Base-by-base conservation (phyloP, 1,140 invertebrate species). In the Euwallacea similis region DNA sequence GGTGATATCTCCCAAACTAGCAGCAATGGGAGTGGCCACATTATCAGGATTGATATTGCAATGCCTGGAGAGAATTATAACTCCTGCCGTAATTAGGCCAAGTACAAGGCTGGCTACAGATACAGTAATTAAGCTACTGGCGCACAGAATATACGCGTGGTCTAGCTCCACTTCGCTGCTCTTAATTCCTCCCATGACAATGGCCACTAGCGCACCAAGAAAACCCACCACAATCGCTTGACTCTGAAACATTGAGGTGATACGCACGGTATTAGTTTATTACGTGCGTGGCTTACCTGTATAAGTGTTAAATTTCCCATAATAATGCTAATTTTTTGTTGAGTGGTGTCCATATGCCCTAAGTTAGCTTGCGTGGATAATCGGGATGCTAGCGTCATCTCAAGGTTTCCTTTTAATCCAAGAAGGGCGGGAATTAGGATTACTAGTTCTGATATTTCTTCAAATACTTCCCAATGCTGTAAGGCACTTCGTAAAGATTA, bases 371-470 rank as follows among this genome's bases (percentile, higher is more conserved):
- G 91, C 0, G 95, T 98, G 7, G 95, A 98, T 0, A 99, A 85
- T 46, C 97, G 84, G 1, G 95, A 96, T 0, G 96, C 96, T 66
- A 99, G 84, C 2, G 96, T 98, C 97, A 98, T 99, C 84, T 98
- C 97, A 71, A 98, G 83, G 83, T 98, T 98, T 33, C 96, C 97
- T 84, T 99, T 98, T 4, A 99, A 84, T 3, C 97, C 97, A 46
- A 98, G 84, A 13, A 99, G 83, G 7, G 96, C 93, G 60, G 97
- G 96, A 21, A 98, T 95, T 73, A 99, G 82, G 73, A 98, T 96
- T 77, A 96, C 95, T 8, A 98, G 88, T 84, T 97, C 95, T 2
- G 91, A 90, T 2, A 98, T 89, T 75, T 91, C 82, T 74, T 86
- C 82, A 83, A 93, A 98, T 2, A 98, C 94, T 54, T 85, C 80